phyloP scores from a whole-genome alignment of 1,140 invertebrate species.

The Dermatophagoides farinae region DNA sequence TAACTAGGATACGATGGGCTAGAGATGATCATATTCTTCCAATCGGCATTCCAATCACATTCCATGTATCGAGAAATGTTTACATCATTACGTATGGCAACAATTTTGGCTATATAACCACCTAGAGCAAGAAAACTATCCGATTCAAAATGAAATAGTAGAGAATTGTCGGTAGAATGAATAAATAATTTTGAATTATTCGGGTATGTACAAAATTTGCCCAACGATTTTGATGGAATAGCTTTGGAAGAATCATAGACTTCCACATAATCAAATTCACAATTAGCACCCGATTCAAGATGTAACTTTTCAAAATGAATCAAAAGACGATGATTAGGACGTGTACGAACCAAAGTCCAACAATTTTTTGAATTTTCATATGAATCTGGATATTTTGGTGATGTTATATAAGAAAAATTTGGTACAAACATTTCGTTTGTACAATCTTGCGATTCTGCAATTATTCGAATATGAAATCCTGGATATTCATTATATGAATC shows the following conservation, averaged over 20 bases:
- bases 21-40: slow-evolving; percentile 14
- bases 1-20: slow-evolving; percentile 18
- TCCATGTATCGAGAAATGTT: not conserved
- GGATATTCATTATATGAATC: slow-evolving; percentile 16
- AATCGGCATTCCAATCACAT: slow-evolving; percentile 16
- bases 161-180: slow-evolving; percentile 7
- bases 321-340: slow-evolving; percentile 35
- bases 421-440: slow-evolving; percentile 3
- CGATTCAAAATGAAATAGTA: slow-evolving; percentile 19
- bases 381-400: slow-evolving; percentile 42
- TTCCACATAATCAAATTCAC: slow-evolving; percentile 18
- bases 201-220: slow-evolving; percentile 11
- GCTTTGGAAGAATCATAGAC: slow-evolving; percentile 15
- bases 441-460: slow-evolving; percentile 14
- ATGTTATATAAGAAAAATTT: slow-evolving; percentile 28
- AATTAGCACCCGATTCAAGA: slow-evolving; percentile 29
- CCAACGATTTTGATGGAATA: slow-evolving; percentile 4
- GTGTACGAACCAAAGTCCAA: slow-evolving; percentile 35
- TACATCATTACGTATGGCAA: not conserved
- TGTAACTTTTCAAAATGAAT: slow-evolving; percentile 45
- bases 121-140: slow-evolving; percentile 17
- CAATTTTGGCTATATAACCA: slow-evolving; percentile 15
- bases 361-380: slow-evolving; percentile 49
- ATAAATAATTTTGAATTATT: slow-evolving; percentile 2
- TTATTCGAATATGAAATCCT: slow-evolving; percentile 17